Evolutionary conservation across 2,888 invertebrate genomes (phyloP).

Genomic region (Lacanobia oleracea): DNA sequence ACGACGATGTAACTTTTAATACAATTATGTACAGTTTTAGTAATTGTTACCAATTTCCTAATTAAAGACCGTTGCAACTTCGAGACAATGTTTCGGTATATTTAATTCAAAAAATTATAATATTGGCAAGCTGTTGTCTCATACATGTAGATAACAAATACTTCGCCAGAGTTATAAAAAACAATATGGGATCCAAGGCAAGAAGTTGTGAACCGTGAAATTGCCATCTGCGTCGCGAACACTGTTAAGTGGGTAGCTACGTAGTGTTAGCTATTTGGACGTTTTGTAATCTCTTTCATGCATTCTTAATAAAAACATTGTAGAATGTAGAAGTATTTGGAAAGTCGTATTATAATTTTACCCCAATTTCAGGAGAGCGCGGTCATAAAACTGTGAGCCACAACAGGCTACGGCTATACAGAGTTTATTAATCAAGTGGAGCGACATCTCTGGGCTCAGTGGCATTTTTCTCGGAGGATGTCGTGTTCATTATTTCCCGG

Average conservation of each 20-base stretch:
- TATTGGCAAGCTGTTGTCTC: conserved; percentile 5
- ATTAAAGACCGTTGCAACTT: conserved; percentile 50
- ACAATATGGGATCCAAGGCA: conserved; percentile 76
- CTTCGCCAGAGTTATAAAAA: conserved; percentile 74
- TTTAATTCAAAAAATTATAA: conserved; percentile 8
- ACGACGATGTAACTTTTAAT: conserved; percentile 69
- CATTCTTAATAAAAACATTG: conserved; percentile 43
- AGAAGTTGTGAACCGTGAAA: conserved; percentile 81
- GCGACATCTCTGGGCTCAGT: conserved; percentile 81
- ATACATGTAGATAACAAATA: conserved; percentile 65
- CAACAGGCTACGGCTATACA: conserved; percentile 64
- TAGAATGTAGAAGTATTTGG: conserved; percentile 20
- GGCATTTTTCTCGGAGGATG: conserved; percentile 86
- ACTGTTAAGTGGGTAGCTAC: conserved; percentile 75
- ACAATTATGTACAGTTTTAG: conserved; percentile 65
- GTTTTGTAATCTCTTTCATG: conserved; percentile 47
- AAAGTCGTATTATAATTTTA: conserved; percentile 56
- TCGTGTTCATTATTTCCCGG: conserved; percentile 85
- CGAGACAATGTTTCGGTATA: conserved; percentile 40
- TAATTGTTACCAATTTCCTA: conserved; percentile 58
- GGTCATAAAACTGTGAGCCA: conserved; percentile 73
- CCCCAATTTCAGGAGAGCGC: conserved; percentile 69
- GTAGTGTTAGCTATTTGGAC: conserved; percentile 67
- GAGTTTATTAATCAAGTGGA: conserved; percentile 87
- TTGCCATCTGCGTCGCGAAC: conserved; percentile 81